Conservation (phyloP, 1,140 invertebrate genomes). For the Calephelis nemesis region DNA sequence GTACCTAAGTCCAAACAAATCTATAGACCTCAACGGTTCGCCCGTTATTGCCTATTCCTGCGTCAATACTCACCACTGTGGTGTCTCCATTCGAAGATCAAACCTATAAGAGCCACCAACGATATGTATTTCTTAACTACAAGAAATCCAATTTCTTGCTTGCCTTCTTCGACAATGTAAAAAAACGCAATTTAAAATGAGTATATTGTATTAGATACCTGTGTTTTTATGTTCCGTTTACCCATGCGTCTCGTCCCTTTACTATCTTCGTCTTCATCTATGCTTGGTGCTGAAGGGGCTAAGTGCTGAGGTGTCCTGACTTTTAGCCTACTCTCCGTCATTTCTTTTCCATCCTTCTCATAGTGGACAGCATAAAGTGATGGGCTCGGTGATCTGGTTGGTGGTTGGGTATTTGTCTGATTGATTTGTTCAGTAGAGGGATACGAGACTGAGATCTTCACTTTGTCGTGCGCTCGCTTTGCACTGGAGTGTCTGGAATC, state of each 20-base stretch:
- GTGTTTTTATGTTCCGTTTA: slow-evolving; percentile 91
- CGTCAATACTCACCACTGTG: too few species aligned
- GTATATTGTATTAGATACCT: slow-evolving; percentile 43
- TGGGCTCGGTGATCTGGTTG: slow-evolving; percentile 67
- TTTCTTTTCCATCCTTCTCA: slow-evolving; percentile 76
- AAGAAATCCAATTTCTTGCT: too few species aligned
- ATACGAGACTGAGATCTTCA: slow-evolving; percentile 91
- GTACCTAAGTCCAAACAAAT: too few species aligned
- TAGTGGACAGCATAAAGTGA: slow-evolving; percentile 82
- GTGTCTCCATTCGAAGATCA: too few species aligned
- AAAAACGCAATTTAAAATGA: too few species aligned
- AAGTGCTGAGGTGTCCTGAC: slow-evolving; percentile 55
- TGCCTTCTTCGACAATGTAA: too few species aligned
- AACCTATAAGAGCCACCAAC: too few species aligned
- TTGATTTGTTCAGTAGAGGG: slow-evolving; percentile 87
- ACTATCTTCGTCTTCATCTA: slow-evolving; percentile 80
- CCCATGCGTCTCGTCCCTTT: slow-evolving; percentile 86
- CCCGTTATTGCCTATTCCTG: too few species aligned
- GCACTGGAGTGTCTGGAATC: slow-evolving; percentile 79
- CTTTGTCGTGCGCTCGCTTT: slow-evolving; percentile 84
- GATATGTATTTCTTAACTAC: too few species aligned
- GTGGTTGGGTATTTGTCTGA: slow-evolving; percentile 63
- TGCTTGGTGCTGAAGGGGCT: slow-evolving; percentile 64
- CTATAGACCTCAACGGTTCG: too few species aligned
- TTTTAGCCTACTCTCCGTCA: slow-evolving; percentile 63